Conservation (phyloP, 2,113 vertebrate species). For the Ornithorhynchus anatinus region DNA sequence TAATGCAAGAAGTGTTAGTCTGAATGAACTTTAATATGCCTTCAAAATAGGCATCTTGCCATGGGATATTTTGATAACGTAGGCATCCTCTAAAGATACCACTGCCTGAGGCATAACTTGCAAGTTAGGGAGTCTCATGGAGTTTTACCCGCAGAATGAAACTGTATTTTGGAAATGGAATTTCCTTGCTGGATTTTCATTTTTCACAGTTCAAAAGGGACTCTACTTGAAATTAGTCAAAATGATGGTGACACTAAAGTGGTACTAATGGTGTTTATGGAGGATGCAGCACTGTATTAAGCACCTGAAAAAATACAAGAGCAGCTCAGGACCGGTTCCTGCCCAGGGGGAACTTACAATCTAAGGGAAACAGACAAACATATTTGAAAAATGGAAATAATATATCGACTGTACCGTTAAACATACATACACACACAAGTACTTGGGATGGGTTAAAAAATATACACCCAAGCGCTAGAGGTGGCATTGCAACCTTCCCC, state of each 20-base stretch:
- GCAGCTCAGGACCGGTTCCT: conserved; percentile 8
- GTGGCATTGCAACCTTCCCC: no score
- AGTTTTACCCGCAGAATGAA: conserved; percentile 4
- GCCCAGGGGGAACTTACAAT: neutral
- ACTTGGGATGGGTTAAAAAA: no score
- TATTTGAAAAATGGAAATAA: no score
- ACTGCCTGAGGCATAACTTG: neutral
- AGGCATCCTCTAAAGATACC: neutral
- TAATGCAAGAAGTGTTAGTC: conserved; percentile 9
- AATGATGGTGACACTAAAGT: no score
- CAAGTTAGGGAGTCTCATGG: neutral
- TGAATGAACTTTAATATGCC: neutral
- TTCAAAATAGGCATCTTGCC: conserved; percentile 6
- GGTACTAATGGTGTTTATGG: no score
- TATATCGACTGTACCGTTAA: no score
- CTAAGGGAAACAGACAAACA: conserved; percentile 11
- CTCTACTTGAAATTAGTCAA: no score
- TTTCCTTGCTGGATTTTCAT: neutral
- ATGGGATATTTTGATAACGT: neutral
- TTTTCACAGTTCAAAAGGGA: neutral
- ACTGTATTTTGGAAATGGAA: neutral
- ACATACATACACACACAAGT: no score
- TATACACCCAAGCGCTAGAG: no score
- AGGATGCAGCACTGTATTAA: neutral
- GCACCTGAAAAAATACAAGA: neutral